phyloP scores from a whole-genome alignment of 92 coral and sea anemone genomes.

The Palythoa grandiflora region DNA sequence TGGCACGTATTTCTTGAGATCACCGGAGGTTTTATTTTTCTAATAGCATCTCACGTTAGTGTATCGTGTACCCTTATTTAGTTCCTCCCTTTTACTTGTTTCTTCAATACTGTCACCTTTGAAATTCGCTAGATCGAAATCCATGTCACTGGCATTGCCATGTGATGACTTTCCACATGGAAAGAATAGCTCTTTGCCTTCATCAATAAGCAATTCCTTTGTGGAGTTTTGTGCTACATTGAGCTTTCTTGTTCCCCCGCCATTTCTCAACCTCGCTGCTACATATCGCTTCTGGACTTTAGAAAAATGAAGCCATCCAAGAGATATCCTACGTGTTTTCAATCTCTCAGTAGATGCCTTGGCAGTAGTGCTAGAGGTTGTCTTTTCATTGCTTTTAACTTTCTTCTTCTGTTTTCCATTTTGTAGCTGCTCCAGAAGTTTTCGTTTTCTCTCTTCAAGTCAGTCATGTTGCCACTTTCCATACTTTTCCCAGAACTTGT shows the following conservation, averaged over 20 bases:
- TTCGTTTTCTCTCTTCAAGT: slow-evolving; percentile 52
- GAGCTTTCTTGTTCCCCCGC: slow-evolving; percentile 55
- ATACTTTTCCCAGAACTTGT: neutral
- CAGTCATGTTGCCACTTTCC: neutral
- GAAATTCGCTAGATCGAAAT: slow-evolving; percentile 53
- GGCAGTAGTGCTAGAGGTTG: neutral
- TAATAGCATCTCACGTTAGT: slow-evolving; percentile 19
- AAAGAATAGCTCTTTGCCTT: slow-evolving; percentile 54
- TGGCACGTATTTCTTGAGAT: slow-evolving; percentile 37
- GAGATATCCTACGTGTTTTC: slow-evolving; percentile 41
- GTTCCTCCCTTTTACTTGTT: neutral
- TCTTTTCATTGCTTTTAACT: slow-evolving; percentile 11
- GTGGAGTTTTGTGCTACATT: slow-evolving; percentile 40
- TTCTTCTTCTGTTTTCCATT: slow-evolving; percentile 19
- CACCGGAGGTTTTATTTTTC: slow-evolving; percentile 35
- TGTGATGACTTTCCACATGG: slow-evolving; percentile 41
- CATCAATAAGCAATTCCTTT: slow-evolving; percentile 44
- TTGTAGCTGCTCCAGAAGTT: slow-evolving; percentile 57
- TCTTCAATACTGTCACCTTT: slow-evolving; percentile 52
- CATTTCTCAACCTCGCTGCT: slow-evolving; percentile 49
- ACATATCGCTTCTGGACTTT: slow-evolving; percentile 40
- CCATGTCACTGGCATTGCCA: slow-evolving; percentile 51
- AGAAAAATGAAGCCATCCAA: slow-evolving; percentile 66
- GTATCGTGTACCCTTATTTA: neutral
- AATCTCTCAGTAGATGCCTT: neutral